phyloP scores from a whole-genome alignment of 2,797 vertebrate species.

The Mallotus villosus region DNA sequence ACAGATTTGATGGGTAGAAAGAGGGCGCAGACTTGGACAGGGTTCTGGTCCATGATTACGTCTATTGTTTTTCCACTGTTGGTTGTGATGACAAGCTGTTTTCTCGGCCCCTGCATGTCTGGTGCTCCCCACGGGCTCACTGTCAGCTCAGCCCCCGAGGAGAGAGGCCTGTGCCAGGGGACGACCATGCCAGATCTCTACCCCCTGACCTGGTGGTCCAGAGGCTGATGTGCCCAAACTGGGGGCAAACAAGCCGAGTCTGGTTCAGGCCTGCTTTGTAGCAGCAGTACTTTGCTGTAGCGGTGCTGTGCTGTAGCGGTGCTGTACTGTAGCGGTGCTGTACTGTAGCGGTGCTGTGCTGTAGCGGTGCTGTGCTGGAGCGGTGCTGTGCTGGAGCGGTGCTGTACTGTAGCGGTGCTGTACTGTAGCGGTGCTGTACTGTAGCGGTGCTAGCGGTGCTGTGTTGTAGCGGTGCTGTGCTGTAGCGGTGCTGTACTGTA shows the following conservation, averaged over 20 bases:
- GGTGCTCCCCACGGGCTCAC: slow-evolving; percentile 72
- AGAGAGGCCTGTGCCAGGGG: slow-evolving; percentile 74
- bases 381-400: too few species aligned
- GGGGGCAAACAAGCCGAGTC: neutral
- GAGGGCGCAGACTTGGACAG: slow-evolving; percentile 75
- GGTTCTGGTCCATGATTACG: slow-evolving; percentile 79
- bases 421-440: too few species aligned
- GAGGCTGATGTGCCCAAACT: slow-evolving; percentile 63
- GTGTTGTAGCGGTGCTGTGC: too few species aligned
- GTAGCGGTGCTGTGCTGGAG: too few species aligned
- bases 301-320: too few species aligned
- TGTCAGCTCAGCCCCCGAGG: slow-evolving; percentile 72
- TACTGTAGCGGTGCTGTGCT: too few species aligned
- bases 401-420: too few species aligned
- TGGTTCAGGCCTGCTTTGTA: neutral
- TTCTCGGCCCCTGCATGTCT: slow-evolving; percentile 83
- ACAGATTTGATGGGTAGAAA: slow-evolving; percentile 63
- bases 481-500: too few species aligned
- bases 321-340: too few species aligned
- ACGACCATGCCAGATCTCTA: slow-evolving; percentile 62
- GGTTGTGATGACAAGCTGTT: slow-evolving; percentile 83
- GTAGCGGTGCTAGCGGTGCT: too few species aligned
- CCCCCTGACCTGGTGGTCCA: slow-evolving; percentile 70
- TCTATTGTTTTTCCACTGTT: slow-evolving; percentile 79
- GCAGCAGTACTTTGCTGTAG: too few species aligned